These are phyloP conservation scores for Hydractinia echinata DNA, from an alignment of 30 jellyfish, hydroid and myxozoan genomes.

Conservation along the genomic window DNA sequence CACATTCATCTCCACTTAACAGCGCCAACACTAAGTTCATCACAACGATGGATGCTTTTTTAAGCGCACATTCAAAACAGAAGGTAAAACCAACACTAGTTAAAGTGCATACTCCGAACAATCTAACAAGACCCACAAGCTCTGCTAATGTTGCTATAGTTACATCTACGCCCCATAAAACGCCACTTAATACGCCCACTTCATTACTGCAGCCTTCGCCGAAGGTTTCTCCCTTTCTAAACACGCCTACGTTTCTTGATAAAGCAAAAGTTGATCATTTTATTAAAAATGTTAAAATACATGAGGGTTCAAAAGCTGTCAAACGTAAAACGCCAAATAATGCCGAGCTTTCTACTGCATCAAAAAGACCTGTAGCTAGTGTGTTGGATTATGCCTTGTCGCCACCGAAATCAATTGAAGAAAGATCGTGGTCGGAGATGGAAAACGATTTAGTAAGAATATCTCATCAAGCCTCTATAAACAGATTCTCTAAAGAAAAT, in stretches of 20 bases:
- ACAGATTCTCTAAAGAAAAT: neutral
- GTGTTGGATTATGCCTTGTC: neutral
- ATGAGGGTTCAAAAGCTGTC: neutral
- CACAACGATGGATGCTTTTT: no score
- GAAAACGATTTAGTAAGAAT: conserved; percentile 7
- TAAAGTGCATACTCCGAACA: no score
- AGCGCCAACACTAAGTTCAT: no score
- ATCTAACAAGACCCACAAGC: no score
- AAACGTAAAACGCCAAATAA: conserved; percentile 13
- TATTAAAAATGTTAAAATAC: no score
- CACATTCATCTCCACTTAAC: no score
- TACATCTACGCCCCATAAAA: neutral
- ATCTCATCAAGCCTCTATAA: conserved; percentile 10
- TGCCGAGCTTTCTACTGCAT: no score
- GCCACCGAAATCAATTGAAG: neutral
- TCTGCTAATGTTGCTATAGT: no score
- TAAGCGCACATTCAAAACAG: no score
- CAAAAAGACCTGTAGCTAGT: no score
- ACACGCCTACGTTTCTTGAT: neutral
- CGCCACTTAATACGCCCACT: neutral
- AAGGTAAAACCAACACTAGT: no score
- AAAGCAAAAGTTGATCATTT: no score
- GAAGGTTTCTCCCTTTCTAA: neutral
- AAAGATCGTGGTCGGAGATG: neutral
- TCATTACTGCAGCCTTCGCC: neutral